phyloP scores from a whole-genome alignment of 2,888 invertebrate genomes.

The Mesochorus sp. region DNA sequence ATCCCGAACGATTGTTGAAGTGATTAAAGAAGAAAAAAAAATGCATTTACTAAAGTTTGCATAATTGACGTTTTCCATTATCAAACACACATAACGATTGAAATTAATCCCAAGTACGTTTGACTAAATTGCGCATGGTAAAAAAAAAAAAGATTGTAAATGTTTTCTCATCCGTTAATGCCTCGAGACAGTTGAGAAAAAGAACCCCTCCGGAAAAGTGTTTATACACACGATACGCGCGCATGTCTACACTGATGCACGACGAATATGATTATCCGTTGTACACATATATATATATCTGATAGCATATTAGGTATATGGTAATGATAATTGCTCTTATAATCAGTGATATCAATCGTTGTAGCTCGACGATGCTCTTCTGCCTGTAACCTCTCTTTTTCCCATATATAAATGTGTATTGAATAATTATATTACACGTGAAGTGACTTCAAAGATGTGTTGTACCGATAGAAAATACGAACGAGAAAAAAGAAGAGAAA shows the following conservation, averaged over 20 bases:
- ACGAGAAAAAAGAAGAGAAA: conserved; percentile 63
- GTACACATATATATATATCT: conserved; percentile 68
- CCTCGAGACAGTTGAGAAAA: neutral
- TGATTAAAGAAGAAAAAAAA: too few species aligned
- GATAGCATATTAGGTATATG: conserved; percentile 72
- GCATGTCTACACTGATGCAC: neutral
- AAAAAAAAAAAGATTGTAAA: too few species aligned
- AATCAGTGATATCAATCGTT: conserved; percentile 77
- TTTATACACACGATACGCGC: neutral
- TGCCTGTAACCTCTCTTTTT: conserved; percentile 3
- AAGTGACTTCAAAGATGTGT: conserved; percentile 73
- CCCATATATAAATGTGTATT: too few species aligned
- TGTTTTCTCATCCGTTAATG: too few species aligned
- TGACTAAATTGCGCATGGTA: too few species aligned
- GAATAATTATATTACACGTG: conserved; percentile 78
- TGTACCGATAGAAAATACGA: conserved; percentile 72
- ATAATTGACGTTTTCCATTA: too few species aligned
- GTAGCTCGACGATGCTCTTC: conserved; percentile 56
- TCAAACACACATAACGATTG: too few species aligned
- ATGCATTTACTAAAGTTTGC: too few species aligned
- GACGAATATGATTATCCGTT: conserved; percentile 59
- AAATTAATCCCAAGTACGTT: too few species aligned
- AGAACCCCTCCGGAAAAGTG: conserved; percentile 39
- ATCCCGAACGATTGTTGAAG: too few species aligned
- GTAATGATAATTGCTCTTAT: conserved; percentile 77